phyloP scores from a whole-genome alignment of 2,888 invertebrate genomes.

The Stenodera caucasica region DNA sequence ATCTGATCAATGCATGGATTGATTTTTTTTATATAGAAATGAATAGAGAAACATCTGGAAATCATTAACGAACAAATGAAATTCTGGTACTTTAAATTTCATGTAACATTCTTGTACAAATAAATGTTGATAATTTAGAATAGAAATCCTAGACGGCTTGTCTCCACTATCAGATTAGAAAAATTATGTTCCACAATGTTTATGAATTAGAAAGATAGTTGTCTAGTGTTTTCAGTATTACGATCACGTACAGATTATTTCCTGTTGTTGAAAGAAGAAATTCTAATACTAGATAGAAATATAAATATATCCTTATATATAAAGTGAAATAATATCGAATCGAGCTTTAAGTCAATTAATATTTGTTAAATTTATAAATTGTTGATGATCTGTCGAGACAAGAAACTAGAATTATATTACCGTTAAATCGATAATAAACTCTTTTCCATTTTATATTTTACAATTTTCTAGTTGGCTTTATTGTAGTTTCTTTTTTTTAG shows the following conservation, averaged over 20 bases:
- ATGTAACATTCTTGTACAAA: background rate
- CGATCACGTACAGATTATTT: slow-evolving; percentile 1
- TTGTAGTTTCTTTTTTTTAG: too few species aligned
- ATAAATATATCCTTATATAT: background rate
- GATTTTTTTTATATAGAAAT: background rate
- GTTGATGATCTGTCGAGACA: background rate
- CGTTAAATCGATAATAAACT: too few species aligned
- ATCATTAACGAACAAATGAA: background rate
- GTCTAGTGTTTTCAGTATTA: background rate
- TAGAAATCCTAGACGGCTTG: slow-evolving; percentile 6
- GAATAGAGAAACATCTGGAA: background rate
- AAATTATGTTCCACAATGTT: background rate
- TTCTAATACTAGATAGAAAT: too few species aligned
- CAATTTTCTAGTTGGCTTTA: too few species aligned
- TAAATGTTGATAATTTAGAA: background rate
- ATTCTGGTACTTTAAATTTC: background rate
- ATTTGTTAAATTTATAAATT: background rate
- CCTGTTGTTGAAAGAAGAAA: background rate
- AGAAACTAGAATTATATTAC: background rate
- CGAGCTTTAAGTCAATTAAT: background rate
- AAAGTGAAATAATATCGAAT: background rate
- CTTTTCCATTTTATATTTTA: too few species aligned
- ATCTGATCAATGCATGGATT: background rate
- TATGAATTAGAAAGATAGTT: background rate
- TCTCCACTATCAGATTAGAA: slow-evolving; percentile 3